Percentiles rank a stretch among this genome's conserved stretches.
These are phyloP conservation scores for Brachypalpus laphriformis DNA, from an alignment of 2,888 invertebrate species.

Conservation along the genomic window DNA sequence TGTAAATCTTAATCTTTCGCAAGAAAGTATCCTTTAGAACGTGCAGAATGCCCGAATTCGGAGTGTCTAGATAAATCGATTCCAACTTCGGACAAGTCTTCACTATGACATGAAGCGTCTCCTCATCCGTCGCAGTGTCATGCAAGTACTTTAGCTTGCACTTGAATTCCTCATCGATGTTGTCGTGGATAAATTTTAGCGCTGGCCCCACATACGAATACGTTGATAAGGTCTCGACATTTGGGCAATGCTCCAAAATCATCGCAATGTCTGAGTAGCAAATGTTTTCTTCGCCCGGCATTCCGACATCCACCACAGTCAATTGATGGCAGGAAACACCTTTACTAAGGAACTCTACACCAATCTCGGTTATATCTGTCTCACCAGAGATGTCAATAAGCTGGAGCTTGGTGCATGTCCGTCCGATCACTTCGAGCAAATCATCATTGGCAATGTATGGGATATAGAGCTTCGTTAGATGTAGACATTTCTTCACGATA, in stretches of 20 bases:
- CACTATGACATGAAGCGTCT: constrained; percentile 85
- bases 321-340: constrained; percentile 85
- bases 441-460: constrained; percentile 88
- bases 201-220: constrained; percentile 88
- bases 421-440: constrained; percentile 85
- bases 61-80: constrained; percentile 87
- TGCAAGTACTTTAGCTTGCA: constrained; percentile 88
- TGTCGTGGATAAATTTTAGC: constrained; percentile 84
- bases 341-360: constrained; percentile 85
- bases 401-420: constrained; percentile 85
- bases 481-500: constrained; percentile 85
- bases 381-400: constrained; percentile 88
- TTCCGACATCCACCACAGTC: constrained; percentile 87
- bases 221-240: constrained; percentile 86
- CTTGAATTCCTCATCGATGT: constrained; percentile 84
- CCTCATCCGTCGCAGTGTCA: constrained; percentile 86
- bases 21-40: constrained; percentile 79
- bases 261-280: constrained; percentile 87
- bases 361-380: constrained; percentile 87
- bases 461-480: constrained; percentile 86
- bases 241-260: constrained; percentile 86
- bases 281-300: constrained; percentile 88
- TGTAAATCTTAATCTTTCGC: constrained; percentile 86
- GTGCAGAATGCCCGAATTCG: constrained; percentile 83
- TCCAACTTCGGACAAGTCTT: constrained; percentile 86